Base-by-base conservation (phyloP, 2,797 vertebrate genomes). In the Anabas testudineus region DNA sequence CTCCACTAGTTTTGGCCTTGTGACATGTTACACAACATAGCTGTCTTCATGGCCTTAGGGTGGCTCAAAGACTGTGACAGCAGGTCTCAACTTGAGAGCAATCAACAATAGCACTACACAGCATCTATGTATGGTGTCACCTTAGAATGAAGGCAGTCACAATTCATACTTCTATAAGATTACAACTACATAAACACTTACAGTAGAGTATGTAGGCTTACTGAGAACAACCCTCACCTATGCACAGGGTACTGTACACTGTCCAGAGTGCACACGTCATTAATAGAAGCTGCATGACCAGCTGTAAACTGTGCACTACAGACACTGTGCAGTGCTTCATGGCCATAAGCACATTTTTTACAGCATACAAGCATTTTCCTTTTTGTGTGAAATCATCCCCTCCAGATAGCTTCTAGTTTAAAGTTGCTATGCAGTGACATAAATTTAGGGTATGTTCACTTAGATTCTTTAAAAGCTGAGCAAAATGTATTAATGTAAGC, bases 381-480 rank as follows among this genome's bases (percentile, higher is more conserved):
- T 81, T 81, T 71, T 74, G 81, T 76, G 60, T 71, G 67, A 86
- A 90, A 87, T 64, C 73, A 84, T 56, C 57, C 64, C 69, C 75
- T 72, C 57, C 43, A 86, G 82, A 82, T 78, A 82, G 81, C 54
- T 60, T 77, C 72, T 81, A 82, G 89, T 88, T 85, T 85, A 84
- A 84, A 80, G 54, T 62, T 16, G 18, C 76, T 73, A 66, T 80
- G 63, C 73, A 56, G 76, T 41, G 28, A 24, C 81, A 87, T 88
- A 83, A 84, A 84, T 81, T 67, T 77, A 62, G 45, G 14, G 49
- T 60, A 39, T 46, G 41, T 52, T 82, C 73, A 66, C 57, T 71
- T 67, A 59, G 49, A 76, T 78, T 83, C 52, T 77, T 71, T 34
- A 74, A 72, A 69, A 63, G 58, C 56, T 58, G 46, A 78, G 56